phyloP scores from a whole-genome alignment of 2,797 vertebrate species.

The Spheniscus humboldti region DNA sequence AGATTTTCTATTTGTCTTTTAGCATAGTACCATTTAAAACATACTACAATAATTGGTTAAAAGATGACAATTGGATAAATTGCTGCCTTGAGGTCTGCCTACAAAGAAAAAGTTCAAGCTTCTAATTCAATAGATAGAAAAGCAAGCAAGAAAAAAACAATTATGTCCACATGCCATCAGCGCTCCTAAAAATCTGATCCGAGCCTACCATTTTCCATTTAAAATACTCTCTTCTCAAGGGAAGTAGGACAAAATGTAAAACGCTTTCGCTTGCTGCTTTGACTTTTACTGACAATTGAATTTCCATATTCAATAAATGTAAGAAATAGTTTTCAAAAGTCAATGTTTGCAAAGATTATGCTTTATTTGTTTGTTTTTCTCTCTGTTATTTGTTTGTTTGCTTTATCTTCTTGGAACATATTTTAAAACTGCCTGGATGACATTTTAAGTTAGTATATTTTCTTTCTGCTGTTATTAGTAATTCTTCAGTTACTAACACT shows the following conservation, averaged over 20 bases:
- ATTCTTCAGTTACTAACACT: not conserved
- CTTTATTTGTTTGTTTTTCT: not conserved
- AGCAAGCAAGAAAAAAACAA: not conserved
- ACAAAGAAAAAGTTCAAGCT: not conserved
- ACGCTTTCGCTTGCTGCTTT: not conserved
- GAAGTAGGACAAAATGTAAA: not conserved
- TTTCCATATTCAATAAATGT: not conserved
- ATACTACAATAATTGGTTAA: not conserved
- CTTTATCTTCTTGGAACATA: not conserved
- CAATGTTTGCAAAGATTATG: not conserved
- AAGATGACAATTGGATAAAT: not conserved
- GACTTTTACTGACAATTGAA: not conserved
- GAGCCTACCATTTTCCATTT: not conserved
- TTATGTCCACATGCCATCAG: not conserved
- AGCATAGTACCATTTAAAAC: not conserved
- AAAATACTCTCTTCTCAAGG: not conserved
- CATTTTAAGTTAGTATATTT: not conserved
- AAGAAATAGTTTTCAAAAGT: not conserved
- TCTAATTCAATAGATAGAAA: not conserved
- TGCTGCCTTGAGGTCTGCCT: not conserved
- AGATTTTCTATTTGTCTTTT: not conserved
- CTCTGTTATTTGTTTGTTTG: not conserved
- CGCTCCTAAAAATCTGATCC: not conserved
- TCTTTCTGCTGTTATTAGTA: not conserved
- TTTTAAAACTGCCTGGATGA: not conserved